Base-by-base conservation (phyloP, 2,797 vertebrate genomes). In the Rallus crepitans region DNA sequence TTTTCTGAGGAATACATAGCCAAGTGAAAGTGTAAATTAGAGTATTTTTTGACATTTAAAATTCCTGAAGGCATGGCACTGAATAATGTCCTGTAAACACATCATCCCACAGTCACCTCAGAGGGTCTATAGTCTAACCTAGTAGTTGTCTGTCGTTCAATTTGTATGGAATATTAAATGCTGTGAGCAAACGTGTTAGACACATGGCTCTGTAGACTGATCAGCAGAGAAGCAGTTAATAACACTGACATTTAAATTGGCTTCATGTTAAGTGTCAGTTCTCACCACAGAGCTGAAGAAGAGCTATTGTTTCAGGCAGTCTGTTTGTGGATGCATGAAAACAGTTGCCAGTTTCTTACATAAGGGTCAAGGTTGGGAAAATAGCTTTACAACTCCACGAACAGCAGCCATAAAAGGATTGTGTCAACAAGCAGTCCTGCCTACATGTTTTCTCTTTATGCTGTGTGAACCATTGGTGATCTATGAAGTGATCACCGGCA, bases 231-330 rank as follows among this genome's bases (percentile, higher is more conserved):
- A 96, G 81, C 2, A 3, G 95, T 96, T 97, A 96, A 97, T 69
- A 86, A 50, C 39, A 20, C 28, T 96, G 94, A 89, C 90, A 94
- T 95, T 94, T 94, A 96, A 96, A 96, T 93, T 93, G 84, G 37
- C 87, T 94, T 94, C 89, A 71, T 92, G 85, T 94, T 94, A 96
- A 91, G 82, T 91, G 94, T 96, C 96, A 87, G 40, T 68, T 93
- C 90, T 89, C 69, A 91, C 87, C 73, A 64, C 39, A 90, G 68
- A 89, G 83, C 85, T 95, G 91, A 87, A 93, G 91, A 94, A 89
- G 90, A 90, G 68, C 82, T 96, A 87, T 96, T 97, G 93, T 95
- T 95, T 95, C 81, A 94, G 88, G 60, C 83, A 85, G 68, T 82
- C 81, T 94, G 78, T 93, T 95, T 94, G 94, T 14, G 16, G 55